Conservation (phyloP, 2,888 invertebrate genomes). For the Amphimallon solstitiale region DNA sequence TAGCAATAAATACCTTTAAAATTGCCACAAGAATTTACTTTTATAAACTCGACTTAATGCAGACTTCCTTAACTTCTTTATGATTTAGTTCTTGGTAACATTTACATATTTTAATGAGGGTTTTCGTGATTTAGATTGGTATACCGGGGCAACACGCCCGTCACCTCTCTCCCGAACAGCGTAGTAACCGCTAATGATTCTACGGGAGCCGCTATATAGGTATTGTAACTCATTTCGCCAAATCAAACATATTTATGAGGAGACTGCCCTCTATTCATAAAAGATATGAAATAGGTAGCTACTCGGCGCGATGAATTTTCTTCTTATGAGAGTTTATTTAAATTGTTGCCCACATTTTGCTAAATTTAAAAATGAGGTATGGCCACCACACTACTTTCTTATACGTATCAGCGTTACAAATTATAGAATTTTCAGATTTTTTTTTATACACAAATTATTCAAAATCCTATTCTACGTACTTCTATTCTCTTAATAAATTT, state of each 20-base stretch:
- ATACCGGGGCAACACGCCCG: conserved; percentile 27
- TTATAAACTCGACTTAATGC: conserved; percentile 52
- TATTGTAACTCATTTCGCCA: conserved; percentile 50
- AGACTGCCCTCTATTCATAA: conserved; percentile 5
- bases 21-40: conserved; percentile 43
- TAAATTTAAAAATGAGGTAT: too few relatives aligned
- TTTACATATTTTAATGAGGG: conserved; percentile 60
- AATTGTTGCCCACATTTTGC: too few relatives aligned
- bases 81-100: conserved; percentile 56
- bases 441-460: too few relatives aligned
- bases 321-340: too few relatives aligned
- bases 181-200: conserved; percentile 48
- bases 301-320: too few relatives aligned
- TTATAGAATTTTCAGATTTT: too few relatives aligned
- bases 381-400: too few relatives aligned
- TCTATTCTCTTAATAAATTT: too few relatives aligned
- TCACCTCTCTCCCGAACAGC: too few relatives aligned
- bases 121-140: conserved; percentile 53
- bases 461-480: too few relatives aligned
- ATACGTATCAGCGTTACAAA: too few relatives aligned
- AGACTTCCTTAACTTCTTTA: conserved; percentile 56
- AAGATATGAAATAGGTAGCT: neutral
- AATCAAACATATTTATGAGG: conserved; percentile 47
- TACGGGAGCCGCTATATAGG: conserved; percentile 43
- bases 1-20: conserved; percentile 38